A percentile compares a stretch with the other conserved stretches of the same genome.
Evolutionary conservation across 2,113 vertebrate genomes (phyloP).

Genomic region (Zosterops japonicus): DNA sequence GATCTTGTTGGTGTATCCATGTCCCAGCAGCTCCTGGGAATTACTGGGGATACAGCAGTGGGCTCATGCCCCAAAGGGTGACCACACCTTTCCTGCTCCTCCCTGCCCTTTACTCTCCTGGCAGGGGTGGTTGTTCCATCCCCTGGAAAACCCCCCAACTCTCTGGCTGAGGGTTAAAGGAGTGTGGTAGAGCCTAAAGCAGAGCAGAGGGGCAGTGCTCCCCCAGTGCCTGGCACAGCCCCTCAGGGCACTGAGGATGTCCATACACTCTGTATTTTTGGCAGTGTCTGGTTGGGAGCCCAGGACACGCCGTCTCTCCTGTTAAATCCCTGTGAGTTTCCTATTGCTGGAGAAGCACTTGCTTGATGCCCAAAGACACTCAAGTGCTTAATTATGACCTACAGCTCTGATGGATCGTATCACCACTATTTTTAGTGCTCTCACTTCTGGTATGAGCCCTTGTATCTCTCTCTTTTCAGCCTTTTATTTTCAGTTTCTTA

Average conservation of each 20-base stretch:
- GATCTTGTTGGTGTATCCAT: not conserved
- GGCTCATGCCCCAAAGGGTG: not conserved
- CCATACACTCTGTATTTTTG: not conserved
- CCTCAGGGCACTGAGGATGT: not conserved
- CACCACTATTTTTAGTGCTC: not conserved
- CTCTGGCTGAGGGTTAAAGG: not conserved
- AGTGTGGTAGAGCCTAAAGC: rapidly evolving
- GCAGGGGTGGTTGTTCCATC: rapidly evolving
- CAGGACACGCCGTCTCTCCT: not conserved
- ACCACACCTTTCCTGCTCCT: rapidly evolving
- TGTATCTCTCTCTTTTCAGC: not conserved
- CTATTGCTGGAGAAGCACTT: not conserved
- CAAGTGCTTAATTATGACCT: not conserved
- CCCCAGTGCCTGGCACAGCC: not conserved
- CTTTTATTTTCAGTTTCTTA: constrained; percentile 52
- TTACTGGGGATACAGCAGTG: rapidly evolving
- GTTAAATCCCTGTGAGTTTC: not conserved
- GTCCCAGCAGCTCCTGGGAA: not conserved
- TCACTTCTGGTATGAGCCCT: not conserved
- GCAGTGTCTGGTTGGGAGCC: not conserved
- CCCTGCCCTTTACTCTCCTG: not conserved
- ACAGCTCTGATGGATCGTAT: not conserved
- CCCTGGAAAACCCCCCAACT: not conserved
- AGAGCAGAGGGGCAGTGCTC: not conserved
- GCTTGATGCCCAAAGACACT: not conserved